Evolutionary conservation across 1,140 invertebrate genomes (phyloP).

Genomic region (Drosophila chauvacae): DNA sequence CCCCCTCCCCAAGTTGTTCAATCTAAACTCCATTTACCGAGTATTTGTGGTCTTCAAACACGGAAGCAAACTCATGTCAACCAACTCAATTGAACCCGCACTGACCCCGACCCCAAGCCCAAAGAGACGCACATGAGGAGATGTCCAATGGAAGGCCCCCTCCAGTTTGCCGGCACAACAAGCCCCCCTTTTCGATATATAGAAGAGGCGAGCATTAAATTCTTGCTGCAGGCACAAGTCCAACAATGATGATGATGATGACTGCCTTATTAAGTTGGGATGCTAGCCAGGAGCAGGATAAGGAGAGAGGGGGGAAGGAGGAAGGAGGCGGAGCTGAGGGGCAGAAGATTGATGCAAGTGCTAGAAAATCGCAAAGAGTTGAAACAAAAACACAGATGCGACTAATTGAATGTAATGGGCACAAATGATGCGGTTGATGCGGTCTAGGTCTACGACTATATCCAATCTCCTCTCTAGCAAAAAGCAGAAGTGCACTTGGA

Average conservation of each 20-base stretch:
- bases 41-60: slow-evolving; percentile 54
- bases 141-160: slow-evolving; percentile 30
- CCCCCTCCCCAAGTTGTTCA: neutral
- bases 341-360: slow-evolving; percentile 48
- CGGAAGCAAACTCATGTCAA: slow-evolving; percentile 58
- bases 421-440: slow-evolving; percentile 72
- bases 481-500: slow-evolving; percentile 3
- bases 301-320: neutral
- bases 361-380: slow-evolving; percentile 70
- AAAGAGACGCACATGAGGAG: slow-evolving; percentile 29
- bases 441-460: slow-evolving; percentile 30
- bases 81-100: slow-evolving; percentile 59
- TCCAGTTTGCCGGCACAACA: slow-evolving; percentile 8
- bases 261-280: slow-evolving; percentile 63
- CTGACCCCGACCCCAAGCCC: slow-evolving; percentile 50
- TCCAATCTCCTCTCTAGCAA: slow-evolving; percentile 12
- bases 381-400: slow-evolving; percentile 64
- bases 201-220: slow-evolving; percentile 35
- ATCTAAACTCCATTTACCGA: slow-evolving; percentile 13
- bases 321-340: neutral
- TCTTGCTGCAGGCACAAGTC: slow-evolving; percentile 42
- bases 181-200: slow-evolving; percentile 3
- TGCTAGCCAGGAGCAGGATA: slow-evolving; percentile 4
- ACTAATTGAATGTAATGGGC: slow-evolving; percentile 82
- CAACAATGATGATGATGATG: slow-evolving; percentile 46